A percentile compares a stretch with the other conserved stretches of the same genome.
These are phyloP conservation scores for Notodonta ziczac DNA, from an alignment of 2,888 invertebrate species.

Conservation along the genomic window DNA sequence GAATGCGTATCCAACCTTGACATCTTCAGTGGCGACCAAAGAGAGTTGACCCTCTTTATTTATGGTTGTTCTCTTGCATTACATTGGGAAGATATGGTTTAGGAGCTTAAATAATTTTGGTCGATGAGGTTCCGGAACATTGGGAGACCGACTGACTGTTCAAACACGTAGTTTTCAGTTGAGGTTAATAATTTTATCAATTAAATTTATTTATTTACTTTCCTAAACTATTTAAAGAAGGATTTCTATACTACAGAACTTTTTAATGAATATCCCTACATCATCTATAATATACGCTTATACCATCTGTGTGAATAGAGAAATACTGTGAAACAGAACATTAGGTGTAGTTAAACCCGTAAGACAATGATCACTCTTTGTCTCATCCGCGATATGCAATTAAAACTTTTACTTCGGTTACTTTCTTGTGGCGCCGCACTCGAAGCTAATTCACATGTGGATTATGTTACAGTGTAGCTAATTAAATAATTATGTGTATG, in stretches of 20 bases:
- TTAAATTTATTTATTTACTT: background rate
- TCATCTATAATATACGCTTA: background rate
- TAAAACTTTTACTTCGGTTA: constrained; percentile 55
- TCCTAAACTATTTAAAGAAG: too few species aligned
- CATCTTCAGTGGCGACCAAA: constrained; percentile 28
- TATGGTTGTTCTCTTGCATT: constrained; percentile 7
- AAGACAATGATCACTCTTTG: constrained; percentile 40
- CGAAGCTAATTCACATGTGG: background rate
- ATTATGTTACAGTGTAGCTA: background rate
- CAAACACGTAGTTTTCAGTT: background rate
- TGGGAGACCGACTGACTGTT: constrained; percentile 25
- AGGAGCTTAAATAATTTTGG: constrained; percentile 22
- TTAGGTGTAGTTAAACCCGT: constrained; percentile 22
- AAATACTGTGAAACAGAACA: constrained; percentile 28
- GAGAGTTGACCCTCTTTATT: constrained; percentile 19
- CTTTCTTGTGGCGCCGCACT: background rate
- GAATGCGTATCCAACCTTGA: constrained; percentile 49
- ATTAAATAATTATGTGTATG: background rate
- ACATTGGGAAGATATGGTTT: constrained; percentile 8
- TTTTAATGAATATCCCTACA: too few species aligned
- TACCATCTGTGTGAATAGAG: constrained; percentile 3
- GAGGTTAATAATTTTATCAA: background rate
- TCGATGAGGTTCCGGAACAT: constrained; percentile 48
- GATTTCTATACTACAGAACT: too few species aligned
- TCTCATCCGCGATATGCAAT: constrained; percentile 44